A percentile compares a stretch with the other conserved stretches of the same genome.
Conservation (phyloP, 1,140 invertebrate species). For the Bombus sylvicola region DNA sequence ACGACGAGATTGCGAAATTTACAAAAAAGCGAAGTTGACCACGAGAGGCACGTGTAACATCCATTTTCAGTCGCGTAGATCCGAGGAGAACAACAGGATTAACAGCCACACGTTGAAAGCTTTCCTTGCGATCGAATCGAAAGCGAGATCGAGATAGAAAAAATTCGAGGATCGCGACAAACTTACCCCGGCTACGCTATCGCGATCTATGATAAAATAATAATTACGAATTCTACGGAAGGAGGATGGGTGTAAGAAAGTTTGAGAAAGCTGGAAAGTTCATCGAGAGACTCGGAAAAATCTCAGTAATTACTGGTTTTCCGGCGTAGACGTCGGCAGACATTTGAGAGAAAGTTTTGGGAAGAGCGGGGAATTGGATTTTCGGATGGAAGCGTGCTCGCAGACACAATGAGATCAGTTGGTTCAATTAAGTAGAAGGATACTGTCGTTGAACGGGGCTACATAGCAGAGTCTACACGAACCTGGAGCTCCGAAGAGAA, state of each 20-base stretch:
- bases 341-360: background rate
- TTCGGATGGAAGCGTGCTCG: conserved; percentile 13
- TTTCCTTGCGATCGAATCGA: no score
- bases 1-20: no score
- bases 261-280: background rate
- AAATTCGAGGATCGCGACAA: background rate
- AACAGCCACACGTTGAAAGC: no score
- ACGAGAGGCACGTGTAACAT: no score
- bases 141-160: background rate
- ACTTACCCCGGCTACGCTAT: no score
- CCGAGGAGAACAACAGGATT: no score
- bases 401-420: conserved; percentile 37
- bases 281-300: conserved; percentile 4
- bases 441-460: conserved; percentile 27
- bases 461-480: conserved; percentile 52
- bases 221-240: background rate
- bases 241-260: no score
- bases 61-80: no score
- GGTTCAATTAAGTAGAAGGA: conserved; percentile 51
- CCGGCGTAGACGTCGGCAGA: background rate
- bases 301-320: conserved; percentile 21
- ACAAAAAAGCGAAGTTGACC: no score
- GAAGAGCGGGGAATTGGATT: conserved; percentile 28
- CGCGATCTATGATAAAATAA: background rate
- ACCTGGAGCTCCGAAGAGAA: conserved; percentile 50